phyloP scores from a whole-genome alignment of 2,113 vertebrate genomes.

The Cynocephalus volans region DNA sequence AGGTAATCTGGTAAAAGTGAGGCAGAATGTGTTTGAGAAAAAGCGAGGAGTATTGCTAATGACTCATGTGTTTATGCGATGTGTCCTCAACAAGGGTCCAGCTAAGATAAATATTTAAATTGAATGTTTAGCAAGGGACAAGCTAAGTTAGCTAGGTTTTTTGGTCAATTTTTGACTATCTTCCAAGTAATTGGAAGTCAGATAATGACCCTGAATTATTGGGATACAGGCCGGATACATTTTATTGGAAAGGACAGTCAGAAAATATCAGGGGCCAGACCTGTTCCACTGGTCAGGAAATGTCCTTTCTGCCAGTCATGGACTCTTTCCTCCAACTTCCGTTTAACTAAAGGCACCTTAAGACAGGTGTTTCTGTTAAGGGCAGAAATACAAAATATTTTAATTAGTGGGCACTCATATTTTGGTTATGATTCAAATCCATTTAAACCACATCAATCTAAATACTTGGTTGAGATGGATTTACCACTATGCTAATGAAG shows the following conservation, averaged over 20 bases:
- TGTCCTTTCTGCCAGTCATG: not conserved
- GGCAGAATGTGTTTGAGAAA: not conserved
- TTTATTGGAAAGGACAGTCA: not conserved
- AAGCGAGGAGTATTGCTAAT: not conserved
- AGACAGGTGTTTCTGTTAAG: not conserved
- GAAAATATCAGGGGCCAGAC: not conserved
- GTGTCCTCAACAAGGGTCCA: not conserved
- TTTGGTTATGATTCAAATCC: not conserved
- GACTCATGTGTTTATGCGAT: not conserved
- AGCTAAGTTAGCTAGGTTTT: not conserved
- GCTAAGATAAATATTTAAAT: conserved; percentile 22
- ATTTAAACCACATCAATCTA: not conserved
- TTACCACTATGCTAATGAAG: not conserved
- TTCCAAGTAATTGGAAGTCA: not conserved
- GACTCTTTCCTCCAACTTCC: not conserved
- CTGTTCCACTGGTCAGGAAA: not conserved
- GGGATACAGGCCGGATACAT: not conserved
- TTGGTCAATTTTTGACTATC: not conserved
- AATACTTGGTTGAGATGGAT: not conserved
- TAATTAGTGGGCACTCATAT: not conserved
- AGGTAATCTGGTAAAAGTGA: not conserved
- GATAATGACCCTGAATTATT: not conserved
- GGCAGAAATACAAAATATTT: not conserved
- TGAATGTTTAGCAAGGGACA: not conserved
- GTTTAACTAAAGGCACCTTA: not conserved